Evolutionary conservation across 2,888 invertebrate species (phyloP).

Genomic region (Incurvaria masculella): DNA sequence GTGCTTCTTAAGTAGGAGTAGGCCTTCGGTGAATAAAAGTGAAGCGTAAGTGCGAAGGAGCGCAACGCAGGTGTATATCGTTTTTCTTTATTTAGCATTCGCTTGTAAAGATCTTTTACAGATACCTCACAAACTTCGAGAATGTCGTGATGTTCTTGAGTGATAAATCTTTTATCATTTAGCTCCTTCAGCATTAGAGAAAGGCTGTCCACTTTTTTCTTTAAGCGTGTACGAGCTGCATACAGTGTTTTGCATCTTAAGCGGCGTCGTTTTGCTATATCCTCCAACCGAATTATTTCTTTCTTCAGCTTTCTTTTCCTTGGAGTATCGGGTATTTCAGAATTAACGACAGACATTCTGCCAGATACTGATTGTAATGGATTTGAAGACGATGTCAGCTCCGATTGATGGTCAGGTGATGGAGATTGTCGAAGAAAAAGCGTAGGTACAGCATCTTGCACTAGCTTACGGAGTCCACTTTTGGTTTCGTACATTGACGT

Average conservation of each 20-base stretch:
- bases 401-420: neutral
- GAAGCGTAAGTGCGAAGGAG: constrained; percentile 18
- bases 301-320: neutral
- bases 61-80: constrained; percentile 9
- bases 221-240: neutral
- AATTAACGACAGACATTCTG: too few species aligned
- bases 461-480: constrained; percentile 9
- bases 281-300: neutral
- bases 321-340: neutral
- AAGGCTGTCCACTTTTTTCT: neutral
- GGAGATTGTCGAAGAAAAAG: neutral
- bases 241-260: constrained; percentile 10
- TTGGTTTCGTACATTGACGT: constrained; percentile 11
- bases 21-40: constrained; percentile 20
- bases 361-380: too few species aligned
- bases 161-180: constrained; percentile 8
- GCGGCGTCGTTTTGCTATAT: constrained; percentile 3
- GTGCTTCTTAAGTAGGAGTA: constrained; percentile 18
- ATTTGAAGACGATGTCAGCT: too few species aligned
- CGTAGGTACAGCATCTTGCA: neutral
- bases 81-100: constrained; percentile 5
- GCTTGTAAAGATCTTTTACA: constrained; percentile 10
- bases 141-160: constrained; percentile 5
- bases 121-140: constrained; percentile 5
- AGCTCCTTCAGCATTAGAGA: constrained; percentile 4